A percentile compares a stretch with the other conserved stretches of the same genome.
Evolutionary conservation across 1,140 invertebrate species (phyloP).

Genomic region (Oscheius sp.): DNA sequence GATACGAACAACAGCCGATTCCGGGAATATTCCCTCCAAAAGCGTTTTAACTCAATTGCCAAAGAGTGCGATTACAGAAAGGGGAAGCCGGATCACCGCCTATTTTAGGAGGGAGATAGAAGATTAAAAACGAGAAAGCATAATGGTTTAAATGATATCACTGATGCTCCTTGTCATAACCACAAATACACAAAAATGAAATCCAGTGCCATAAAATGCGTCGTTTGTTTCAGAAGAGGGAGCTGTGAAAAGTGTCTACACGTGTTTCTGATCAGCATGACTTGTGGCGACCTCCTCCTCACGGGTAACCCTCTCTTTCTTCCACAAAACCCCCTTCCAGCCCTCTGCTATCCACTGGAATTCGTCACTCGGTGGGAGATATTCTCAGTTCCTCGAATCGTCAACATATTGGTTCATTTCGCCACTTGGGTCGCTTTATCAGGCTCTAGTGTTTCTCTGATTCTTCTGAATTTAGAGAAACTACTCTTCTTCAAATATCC

Average conservation of each 20-base stretch:
- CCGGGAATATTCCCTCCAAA: too few relatives aligned
- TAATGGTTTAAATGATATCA: too few relatives aligned
- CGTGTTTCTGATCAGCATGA: conserved; percentile 39
- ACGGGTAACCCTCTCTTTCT: conserved; percentile 17
- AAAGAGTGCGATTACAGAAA: too few relatives aligned
- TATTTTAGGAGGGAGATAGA: too few relatives aligned
- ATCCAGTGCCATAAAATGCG: too few relatives aligned
- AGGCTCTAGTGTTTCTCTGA: conserved; percentile 21
- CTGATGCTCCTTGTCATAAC: too few relatives aligned
- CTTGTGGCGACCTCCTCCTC: conserved; percentile 24
- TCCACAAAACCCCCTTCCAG: conserved; percentile 10
- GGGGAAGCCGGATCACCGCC: too few relatives aligned
- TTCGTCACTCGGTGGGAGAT: conserved; percentile 24
- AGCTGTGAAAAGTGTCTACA: conserved; percentile 35
- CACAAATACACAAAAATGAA: too few relatives aligned
- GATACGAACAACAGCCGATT: too few relatives aligned
- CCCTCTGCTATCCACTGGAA: conserved; percentile 37
- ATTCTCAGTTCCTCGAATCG: conserved; percentile 17
- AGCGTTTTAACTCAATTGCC: too few relatives aligned
- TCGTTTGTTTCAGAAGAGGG: conserved; percentile 7
- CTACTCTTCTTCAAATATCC: conserved; percentile 32
- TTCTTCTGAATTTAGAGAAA: conserved; percentile 36
- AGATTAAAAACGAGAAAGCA: too few relatives aligned
- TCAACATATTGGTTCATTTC: conserved; percentile 32
- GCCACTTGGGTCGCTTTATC: conserved; percentile 35